Base-by-base conservation (phyloP, 2,113 vertebrate genomes). In the Probosciger aterrimus region DNA sequence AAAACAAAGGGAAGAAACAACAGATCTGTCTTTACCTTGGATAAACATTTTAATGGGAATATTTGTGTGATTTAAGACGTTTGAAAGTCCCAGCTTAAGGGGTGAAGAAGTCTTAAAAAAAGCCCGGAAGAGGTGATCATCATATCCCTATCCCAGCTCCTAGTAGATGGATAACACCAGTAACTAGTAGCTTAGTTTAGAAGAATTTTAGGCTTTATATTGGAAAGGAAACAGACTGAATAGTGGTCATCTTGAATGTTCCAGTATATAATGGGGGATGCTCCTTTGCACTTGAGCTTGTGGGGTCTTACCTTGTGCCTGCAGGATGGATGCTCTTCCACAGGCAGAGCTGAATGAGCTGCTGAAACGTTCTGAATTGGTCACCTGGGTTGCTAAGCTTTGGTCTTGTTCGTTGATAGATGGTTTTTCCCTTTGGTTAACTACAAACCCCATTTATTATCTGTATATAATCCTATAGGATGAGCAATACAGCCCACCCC, bases 1-100 rank as follows among this genome's bases (percentile, higher is more conserved):
- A 95, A 93, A 87, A 76, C 71, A 92, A 73, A 80, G 60, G 57
- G 68, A 71, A 55, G 50, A 44, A 86, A 50, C 64, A 77, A 16
- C 85, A 83, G 52, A 86, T 94, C 79, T 43, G 33, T 92, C 82
- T 90, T 74, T 35, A 33, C 81, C 55, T 71, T 10, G 4, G 55
- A 64, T 93, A 90, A 96, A 84, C 60, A 83, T 82, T 92, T 79
- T 31, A 41, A 69, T 77, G 64, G 43, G 76, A 93, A 63, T 91
- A 83, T 69, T 92, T 82, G 19, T 74, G 37, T 70, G 67, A 76
- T n/a, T 85, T 68, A 71, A 75, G 67, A 68, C 55, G 49, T 82
- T 47, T 8, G 27, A 81, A 92, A 91, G 59, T 80, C 49, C 39
- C 67, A 82, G 46, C 18, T 62, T 47, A 31, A 73, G 39, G 37